Conservation (phyloP, 2,797 vertebrate species). For the Falco rusticolus region DNA sequence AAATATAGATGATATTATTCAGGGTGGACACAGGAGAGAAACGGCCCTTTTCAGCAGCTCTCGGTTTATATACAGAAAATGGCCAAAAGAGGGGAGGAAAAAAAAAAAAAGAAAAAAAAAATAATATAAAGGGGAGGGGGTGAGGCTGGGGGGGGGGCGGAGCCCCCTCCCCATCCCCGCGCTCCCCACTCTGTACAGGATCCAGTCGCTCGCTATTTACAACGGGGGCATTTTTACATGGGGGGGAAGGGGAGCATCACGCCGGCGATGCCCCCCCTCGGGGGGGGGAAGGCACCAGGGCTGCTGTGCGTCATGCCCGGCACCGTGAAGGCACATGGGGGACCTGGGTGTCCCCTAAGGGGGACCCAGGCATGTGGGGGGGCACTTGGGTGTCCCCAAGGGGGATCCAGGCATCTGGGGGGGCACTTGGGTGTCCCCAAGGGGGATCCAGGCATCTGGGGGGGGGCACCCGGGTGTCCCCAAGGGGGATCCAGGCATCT, state of each 20-base stretch:
- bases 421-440: neutral
- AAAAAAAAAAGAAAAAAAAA: neutral
- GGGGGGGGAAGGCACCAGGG: neutral
- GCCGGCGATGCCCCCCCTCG: neutral
- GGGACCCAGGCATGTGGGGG: no score
- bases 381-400: neutral
- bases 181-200: constrained; percentile 60
- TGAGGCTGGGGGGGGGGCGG: neutral
- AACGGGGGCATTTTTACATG: constrained; percentile 47
- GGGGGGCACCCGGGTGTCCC: neutral
- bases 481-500: no score
- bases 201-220: constrained; percentile 29
- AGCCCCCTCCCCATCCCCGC: neutral
- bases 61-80: constrained; percentile 73
- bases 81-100: constrained; percentile 2
- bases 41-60: neutral
- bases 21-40: neutral
- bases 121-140: constrained; percentile 9
- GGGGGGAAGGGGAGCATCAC: neutral
- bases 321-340: constrained; percentile 32
- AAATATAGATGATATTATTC: constrained; percentile 61
- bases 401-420: neutral
- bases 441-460: no score
- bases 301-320: neutral
- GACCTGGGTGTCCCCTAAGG: neutral